phyloP scores from a whole-genome alignment of 2,113 vertebrate genomes.

The Etia nguti region DNA sequence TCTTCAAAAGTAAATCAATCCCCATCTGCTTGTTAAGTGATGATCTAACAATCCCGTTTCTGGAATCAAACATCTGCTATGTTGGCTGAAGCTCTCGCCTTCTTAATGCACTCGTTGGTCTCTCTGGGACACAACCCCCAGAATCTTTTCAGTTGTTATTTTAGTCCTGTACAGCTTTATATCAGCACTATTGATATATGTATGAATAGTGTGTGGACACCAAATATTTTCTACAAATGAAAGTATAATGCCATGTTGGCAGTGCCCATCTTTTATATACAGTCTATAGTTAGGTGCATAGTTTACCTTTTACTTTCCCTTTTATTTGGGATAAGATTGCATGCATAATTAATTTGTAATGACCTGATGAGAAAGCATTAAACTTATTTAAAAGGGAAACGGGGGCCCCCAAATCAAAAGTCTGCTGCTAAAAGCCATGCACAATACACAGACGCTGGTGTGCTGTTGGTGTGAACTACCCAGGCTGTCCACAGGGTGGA shows the following conservation, averaged over 20 bases:
- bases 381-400: neutral
- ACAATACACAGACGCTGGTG: neutral
- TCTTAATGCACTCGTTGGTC: neutral
- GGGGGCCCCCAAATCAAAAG: neutral
- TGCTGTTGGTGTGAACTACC: neutral
- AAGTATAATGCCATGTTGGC: neutral
- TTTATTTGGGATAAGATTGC: neutral
- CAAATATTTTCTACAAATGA: neutral
- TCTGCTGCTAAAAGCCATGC: neutral
- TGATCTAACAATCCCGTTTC: neutral
- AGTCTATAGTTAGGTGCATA: neutral
- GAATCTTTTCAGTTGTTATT: neutral
- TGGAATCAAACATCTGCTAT: neutral
- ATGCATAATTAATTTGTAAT: neutral
- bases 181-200: neutral
- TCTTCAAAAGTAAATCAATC: neutral
- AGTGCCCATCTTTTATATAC: neutral
- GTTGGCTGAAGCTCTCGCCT: neutral
- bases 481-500: constrained; percentile 42
- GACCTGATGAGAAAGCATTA: neutral
- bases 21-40: neutral
- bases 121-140: neutral
- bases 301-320: neutral
- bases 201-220: neutral
- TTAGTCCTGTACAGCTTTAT: neutral